A percentile compares a stretch with the other conserved stretches of the same genome.
Evolutionary conservation across 1,140 invertebrate genomes (phyloP).

Genomic region (Cydia fagiglandana): DNA sequence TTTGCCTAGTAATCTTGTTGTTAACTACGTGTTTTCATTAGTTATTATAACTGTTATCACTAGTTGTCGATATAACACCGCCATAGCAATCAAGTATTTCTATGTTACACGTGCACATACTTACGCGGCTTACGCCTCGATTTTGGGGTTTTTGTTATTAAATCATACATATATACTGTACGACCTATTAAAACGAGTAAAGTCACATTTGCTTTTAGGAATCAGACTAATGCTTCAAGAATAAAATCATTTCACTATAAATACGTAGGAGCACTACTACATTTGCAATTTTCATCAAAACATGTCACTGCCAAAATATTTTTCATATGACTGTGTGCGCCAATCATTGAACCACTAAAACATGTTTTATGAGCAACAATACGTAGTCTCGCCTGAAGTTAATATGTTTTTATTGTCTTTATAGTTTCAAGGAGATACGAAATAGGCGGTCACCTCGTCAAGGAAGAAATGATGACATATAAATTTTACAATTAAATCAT

Average conservation of each 20-base stretch:
- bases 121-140: neutral
- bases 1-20: neutral
- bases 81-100: neutral
- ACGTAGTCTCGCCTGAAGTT: slow-evolving; percentile 41
- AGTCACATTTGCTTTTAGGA: neutral
- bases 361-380: slow-evolving; percentile 44
- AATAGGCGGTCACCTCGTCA: slow-evolving; percentile 61
- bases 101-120: slow-evolving; percentile 10
- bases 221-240: neutral
- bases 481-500: slow-evolving; percentile 55
- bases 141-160: neutral
- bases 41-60: neutral
- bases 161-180: slow-evolving; percentile 13
- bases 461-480: slow-evolving; percentile 66
- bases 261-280: slow-evolving; percentile 22
- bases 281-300: slow-evolving; percentile 35
- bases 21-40: neutral
- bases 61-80: neutral
- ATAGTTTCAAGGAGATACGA: slow-evolving; percentile 75
- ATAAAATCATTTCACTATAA: slow-evolving; percentile 18
- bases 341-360: slow-evolving; percentile 45
- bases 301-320: slow-evolving; percentile 22
- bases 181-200: neutral
- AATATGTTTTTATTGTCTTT: slow-evolving; percentile 67
- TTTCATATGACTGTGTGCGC: slow-evolving; percentile 26